A percentile compares a stretch with the other conserved stretches of the same genome.
Evolutionary conservation across 2,888 invertebrate genomes (phyloP).

Genomic region (Octonoba sinensis): DNA sequence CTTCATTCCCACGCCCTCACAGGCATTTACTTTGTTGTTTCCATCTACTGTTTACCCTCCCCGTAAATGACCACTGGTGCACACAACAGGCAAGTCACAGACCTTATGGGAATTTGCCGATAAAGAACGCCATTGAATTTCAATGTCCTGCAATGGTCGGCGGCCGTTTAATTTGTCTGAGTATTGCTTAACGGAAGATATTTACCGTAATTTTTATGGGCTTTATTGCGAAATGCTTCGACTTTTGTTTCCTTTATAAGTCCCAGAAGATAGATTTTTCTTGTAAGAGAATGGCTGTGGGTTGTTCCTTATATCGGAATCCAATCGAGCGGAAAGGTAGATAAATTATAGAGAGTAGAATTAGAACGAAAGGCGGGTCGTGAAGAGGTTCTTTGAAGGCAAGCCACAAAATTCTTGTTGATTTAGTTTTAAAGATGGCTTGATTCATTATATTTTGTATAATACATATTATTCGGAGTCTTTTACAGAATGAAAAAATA

Average conservation of each 20-base stretch:
- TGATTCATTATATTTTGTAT: too few relatives aligned
- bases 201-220: constrained; percentile 22
- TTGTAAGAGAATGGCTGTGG: too few relatives aligned
- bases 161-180: constrained; percentile 39
- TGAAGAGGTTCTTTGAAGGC: too few relatives aligned
- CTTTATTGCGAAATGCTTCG: background rate
- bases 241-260: background rate
- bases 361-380: too few relatives aligned
- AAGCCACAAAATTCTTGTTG: too few relatives aligned
- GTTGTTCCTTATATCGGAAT: too few relatives aligned
- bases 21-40: constrained; percentile 32
- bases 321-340: too few relatives aligned
- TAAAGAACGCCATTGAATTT: constrained; percentile 48
- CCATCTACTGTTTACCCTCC: constrained; percentile 1
- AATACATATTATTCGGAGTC: too few relatives aligned
- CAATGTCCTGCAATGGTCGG: constrained; percentile 28
- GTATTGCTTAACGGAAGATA: constrained; percentile 33
- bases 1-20: constrained; percentile 5
- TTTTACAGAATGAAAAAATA: too few relatives aligned
- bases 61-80: constrained; percentile 50
- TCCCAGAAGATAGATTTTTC: constrained; percentile 5
- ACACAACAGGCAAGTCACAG: constrained; percentile 27
- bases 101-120: constrained; percentile 45
- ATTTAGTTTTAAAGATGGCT: too few relatives aligned
- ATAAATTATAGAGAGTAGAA: too few relatives aligned